Evolutionary conservation across 2,113 vertebrate genomes (phyloP).

Genomic region (Prochilodus magdalenae): DNA sequence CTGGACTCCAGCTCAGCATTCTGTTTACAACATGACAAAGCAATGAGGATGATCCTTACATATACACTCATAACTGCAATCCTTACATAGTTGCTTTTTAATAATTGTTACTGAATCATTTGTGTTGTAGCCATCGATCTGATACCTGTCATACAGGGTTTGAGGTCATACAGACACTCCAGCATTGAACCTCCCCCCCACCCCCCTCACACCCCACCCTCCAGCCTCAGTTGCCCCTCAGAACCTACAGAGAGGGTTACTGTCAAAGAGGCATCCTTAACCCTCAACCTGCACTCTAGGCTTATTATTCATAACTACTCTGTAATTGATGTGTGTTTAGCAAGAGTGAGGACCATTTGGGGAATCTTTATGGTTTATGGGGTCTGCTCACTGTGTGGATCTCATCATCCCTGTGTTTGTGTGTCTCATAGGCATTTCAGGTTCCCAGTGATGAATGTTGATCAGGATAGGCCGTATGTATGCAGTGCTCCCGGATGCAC

Average conservation of each 20-base stretch:
- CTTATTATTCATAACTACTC: no score
- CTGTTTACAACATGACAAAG: no score
- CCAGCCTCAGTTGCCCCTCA: not conserved
- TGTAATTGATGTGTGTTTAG: no score
- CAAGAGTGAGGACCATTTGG: no score
- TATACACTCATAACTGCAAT: not conserved
- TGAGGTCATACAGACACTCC: not conserved
- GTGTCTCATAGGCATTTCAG: constrained; percentile 83
- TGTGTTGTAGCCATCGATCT: not conserved
- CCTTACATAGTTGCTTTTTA: not conserved
- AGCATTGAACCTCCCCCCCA: no score
- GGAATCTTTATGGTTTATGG: no score
- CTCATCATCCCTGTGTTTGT: constrained; percentile 23
- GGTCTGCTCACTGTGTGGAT: constrained; percentile 19
- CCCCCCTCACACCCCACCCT: no score
- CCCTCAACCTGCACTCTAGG: not conserved
- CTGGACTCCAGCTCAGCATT: not conserved
- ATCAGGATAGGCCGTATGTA: constrained; percentile 94
- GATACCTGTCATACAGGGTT: not conserved
- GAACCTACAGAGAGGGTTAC: not conserved
- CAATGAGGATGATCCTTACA: no score
- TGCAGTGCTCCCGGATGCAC: constrained; percentile 96
- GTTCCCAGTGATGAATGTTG: constrained; percentile 96
- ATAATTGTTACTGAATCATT: not conserved
- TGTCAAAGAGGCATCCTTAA: not conserved